These are phyloP conservation scores for Alsophila aescularia DNA, from an alignment of 2,888 invertebrate genomes.

Conservation along the genomic window DNA sequence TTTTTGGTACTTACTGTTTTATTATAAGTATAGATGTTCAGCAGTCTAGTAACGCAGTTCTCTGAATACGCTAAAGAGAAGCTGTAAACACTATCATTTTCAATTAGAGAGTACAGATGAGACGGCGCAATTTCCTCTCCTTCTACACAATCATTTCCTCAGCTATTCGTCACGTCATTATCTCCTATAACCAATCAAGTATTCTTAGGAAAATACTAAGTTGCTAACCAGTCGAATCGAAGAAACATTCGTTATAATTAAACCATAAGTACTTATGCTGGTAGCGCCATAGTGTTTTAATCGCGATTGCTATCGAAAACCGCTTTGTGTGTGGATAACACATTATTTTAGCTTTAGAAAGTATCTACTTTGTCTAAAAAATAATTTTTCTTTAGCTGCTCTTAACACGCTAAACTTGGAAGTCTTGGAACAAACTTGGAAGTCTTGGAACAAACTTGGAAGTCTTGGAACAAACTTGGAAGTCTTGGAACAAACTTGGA, in stretches of 20 bases:
- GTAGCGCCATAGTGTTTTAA: not conserved
- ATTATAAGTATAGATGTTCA: too few relatives aligned
- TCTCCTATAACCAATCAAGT: constrained; percentile 14
- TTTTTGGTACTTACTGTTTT: too few relatives aligned
- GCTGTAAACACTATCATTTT: constrained; percentile 10
- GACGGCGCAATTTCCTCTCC: constrained; percentile 21
- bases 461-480: not conserved
- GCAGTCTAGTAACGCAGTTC: too few relatives aligned
- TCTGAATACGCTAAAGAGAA: constrained; percentile 1
- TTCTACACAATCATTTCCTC: constrained; percentile 23
- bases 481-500: too few relatives aligned
- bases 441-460: too few relatives aligned
- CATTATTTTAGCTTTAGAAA: constrained; percentile 4
- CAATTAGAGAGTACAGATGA: constrained; percentile 18
- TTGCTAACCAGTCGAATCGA: not conserved
- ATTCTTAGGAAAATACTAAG: constrained; percentile 1
- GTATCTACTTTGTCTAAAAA: not conserved
- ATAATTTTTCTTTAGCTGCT: not conserved
- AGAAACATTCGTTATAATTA: not conserved
- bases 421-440: too few relatives aligned
- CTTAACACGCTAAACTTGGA: not conserved
- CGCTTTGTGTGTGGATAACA: not conserved
- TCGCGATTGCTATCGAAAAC: not conserved
- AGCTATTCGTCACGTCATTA: constrained; percentile 26
- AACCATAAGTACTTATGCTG: not conserved